A percentile compares a stretch with the other conserved stretches of the same genome.
Conservation (phyloP, 2,113 vertebrate species). For the Scartelaos histophorus region DNA sequence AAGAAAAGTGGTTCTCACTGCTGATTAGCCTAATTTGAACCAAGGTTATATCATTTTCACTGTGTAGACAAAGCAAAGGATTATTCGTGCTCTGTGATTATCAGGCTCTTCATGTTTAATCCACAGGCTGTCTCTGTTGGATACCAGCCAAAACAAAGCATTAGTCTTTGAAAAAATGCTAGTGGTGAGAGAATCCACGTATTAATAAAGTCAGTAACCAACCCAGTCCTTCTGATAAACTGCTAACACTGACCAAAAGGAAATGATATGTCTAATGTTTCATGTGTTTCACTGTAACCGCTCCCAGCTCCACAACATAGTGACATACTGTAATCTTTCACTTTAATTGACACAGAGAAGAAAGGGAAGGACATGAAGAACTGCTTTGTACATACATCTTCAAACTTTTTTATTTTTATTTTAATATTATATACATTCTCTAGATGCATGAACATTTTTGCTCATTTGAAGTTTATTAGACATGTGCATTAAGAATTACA, state of each 20-base stretch:
- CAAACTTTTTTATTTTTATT: neutral
- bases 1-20: neutral
- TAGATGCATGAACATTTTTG: neutral
- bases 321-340: neutral
- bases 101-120: constrained; percentile 28
- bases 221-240: neutral
- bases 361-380: neutral
- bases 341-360: neutral
- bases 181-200: neutral
- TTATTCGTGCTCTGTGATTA: constrained; percentile 18
- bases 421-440: neutral
- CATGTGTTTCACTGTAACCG: neutral
- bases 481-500: neutral
- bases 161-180: neutral
- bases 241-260: neutral
- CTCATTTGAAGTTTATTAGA: neutral
- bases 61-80: neutral
- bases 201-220: neutral
- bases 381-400: neutral
- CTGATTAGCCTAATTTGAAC: neutral
- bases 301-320: neutral
- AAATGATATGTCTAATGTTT: neutral
- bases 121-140: constrained; percentile 31
- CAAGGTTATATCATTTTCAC: constrained; percentile 1
- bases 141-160: constrained; percentile 23